Percentiles rank a stretch among this genome's conserved stretches.
These are phyloP conservation scores for Agrilus mali DNA, from an alignment of 2,888 invertebrate species.

Conservation along the genomic window DNA sequence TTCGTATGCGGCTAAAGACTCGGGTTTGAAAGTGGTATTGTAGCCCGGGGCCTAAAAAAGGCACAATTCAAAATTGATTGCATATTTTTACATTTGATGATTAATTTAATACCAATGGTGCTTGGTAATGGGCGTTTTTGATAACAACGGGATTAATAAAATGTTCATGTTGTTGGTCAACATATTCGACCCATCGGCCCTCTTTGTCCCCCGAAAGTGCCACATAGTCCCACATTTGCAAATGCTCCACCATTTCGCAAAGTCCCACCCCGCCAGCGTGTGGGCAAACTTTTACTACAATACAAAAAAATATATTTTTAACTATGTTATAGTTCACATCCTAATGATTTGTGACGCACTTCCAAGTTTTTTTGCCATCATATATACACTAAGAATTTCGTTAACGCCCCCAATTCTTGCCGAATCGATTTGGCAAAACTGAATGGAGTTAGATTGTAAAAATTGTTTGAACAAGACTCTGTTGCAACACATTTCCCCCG, in stretches of 20 bases:
- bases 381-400: slow-evolving; percentile 74
- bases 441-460: slow-evolving; percentile 64
- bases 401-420: slow-evolving; percentile 81
- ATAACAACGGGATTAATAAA: slow-evolving; percentile 63
- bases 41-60: slow-evolving; percentile 58
- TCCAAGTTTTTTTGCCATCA: slow-evolving; percentile 77
- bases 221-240: slow-evolving; percentile 80
- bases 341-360: slow-evolving; percentile 41
- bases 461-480: slow-evolving; percentile 88
- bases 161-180: slow-evolving; percentile 84
- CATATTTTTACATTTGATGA: no score
- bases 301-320: not conserved
- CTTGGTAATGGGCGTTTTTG: slow-evolving; percentile 56
- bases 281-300: slow-evolving; percentile 72
- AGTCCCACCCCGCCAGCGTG: slow-evolving; percentile 92
- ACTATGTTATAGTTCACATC: no score
- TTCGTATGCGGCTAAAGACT: slow-evolving; percentile 52
- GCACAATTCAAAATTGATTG: slow-evolving; percentile 4
- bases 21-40: slow-evolving; percentile 63
- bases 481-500: slow-evolving; percentile 88
- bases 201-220: slow-evolving; percentile 58
- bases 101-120: slow-evolving; percentile 48
- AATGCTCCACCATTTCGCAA: slow-evolving; percentile 88
- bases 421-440: slow-evolving; percentile 84
- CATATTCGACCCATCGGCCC: slow-evolving; percentile 69